Base-by-base conservation (phyloP, 2,797 vertebrate genomes). In the Chaunax sp. region DNA sequence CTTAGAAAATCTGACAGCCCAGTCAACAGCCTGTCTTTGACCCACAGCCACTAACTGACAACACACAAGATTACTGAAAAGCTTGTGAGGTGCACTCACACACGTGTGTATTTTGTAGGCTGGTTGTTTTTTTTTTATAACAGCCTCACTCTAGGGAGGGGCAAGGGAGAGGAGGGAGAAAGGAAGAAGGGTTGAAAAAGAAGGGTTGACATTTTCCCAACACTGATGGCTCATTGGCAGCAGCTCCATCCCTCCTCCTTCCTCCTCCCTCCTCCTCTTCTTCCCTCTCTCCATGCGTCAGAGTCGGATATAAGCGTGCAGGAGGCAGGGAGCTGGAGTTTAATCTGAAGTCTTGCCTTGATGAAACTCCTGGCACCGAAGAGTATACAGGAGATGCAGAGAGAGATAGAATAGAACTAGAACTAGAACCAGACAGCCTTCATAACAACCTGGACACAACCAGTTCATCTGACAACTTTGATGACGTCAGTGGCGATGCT, bases 1-100 rank as follows among this genome's bases (percentile, higher is more conserved):
- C 84, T 90, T 82, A 65, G 70, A 82, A 69, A 84, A 80, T 84
- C 84, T 90, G 84, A 91, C 89, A 89, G 78, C 71, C 74, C 69
- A 85, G 72, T 89, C 86, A 87, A 89, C 87, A 87, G 83, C 77
- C 66, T 90, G 81, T 81, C 83, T 90, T 72, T 87, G 86, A 90
- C 78, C 86, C 89, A 81, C 57, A 88, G 86, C 88, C 90, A 71
- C 86, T 54, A 75, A 83, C 85, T 80, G 77, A 87, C 87, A 86
- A 81, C 81, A 80, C 85, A 82, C 76, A 64, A 65, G 75, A 82
- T 87, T 85, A 83, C 77, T 76, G 82, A 88, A 89, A 85, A 85
- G 77, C 62, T 55, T 51, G 33, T 38, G 5, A 55, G 14, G 68
- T 16, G 23, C 46, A 10, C 41, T 11, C 35, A 25, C 51, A 45